Evolutionary conservation across 2,797 vertebrate species (phyloP).

Genomic region (Chrosomus eos): DNA sequence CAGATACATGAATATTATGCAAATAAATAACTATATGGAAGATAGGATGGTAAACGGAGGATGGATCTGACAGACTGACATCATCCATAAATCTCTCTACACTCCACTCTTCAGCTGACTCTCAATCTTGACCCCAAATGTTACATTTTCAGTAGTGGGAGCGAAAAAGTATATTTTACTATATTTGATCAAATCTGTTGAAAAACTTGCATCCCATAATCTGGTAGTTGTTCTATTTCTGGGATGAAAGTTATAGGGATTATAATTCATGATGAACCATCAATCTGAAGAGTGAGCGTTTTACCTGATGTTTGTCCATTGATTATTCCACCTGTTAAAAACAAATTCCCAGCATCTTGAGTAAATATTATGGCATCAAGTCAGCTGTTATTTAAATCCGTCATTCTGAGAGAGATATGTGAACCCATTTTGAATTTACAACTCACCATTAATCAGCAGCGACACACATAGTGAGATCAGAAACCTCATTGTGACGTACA

Average conservation of each 20-base stretch:
- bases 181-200: background rate
- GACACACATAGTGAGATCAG: too few relatives aligned
- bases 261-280: background rate
- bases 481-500: too few relatives aligned
- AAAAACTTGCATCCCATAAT: background rate
- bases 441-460: background rate
- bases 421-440: background rate
- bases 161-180: background rate
- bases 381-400: background rate
- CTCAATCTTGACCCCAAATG: too few relatives aligned
- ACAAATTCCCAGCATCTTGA: background rate
- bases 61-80: too few relatives aligned
- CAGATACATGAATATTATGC: too few relatives aligned
- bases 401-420: background rate
- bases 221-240: background rate
- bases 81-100: too few relatives aligned
- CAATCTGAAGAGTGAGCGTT: background rate
- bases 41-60: too few relatives aligned
- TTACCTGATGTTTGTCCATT: conserved; percentile 19
- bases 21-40: background rate
- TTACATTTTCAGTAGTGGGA: background rate
- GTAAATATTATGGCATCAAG: background rate
- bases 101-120: background rate
- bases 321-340: background rate
- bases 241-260: background rate